Evolutionary conservation across 2,797 vertebrate genomes (phyloP), one percentile per base, ranked within the genome.

Genomic region (Rhodeus uyekii): DNA sequence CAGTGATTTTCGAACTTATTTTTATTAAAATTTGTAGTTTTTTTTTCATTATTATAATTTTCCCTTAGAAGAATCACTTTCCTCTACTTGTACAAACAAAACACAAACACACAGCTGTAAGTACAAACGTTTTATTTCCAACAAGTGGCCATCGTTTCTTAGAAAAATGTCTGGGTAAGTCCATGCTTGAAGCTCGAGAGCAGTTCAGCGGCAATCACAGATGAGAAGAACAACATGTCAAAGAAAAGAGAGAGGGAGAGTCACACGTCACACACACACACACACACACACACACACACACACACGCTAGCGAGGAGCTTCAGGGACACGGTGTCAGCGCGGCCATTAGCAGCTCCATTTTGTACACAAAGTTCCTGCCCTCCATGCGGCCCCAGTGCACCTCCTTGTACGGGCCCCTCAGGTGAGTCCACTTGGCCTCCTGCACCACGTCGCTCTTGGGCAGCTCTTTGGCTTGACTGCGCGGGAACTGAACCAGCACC

Each of bases 331-430:
- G 96, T 1, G 96, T 98, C 6, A 99, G 91, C 0, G 97, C 98
- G 0, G 98, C 97, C 98, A 99, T 99, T 22, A 99, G 95, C 14
- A 99, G 96, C 90, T 99, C 98, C 96, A 99, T 99, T 90, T 99
- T 99, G 90, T 99, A 99, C 14, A 99, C 97, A 42, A 99, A 99
- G 91, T 99, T 99, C 2, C 96, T 95, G 1, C 98, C 98, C 90
- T 99, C 98, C 97, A 99, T 98, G 89, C 94, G 96, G 90, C 94
- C 97, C 98, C 98, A 99, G 88, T 97, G 95, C 36, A 99, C 97
- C 88, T 99, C 98, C 77, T 92, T 97, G 92, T 96, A 95, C 0
- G 96, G 96, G 0, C 98, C 97, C 1, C 98, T 92, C 13, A 99
- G 95, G 83, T 98, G 95, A 84, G 91, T 97, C 98, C 98, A 99